These are phyloP conservation scores for Fukomys damarensis DNA, from an alignment of 2,113 vertebrate genomes.

Conservation along the genomic window DNA sequence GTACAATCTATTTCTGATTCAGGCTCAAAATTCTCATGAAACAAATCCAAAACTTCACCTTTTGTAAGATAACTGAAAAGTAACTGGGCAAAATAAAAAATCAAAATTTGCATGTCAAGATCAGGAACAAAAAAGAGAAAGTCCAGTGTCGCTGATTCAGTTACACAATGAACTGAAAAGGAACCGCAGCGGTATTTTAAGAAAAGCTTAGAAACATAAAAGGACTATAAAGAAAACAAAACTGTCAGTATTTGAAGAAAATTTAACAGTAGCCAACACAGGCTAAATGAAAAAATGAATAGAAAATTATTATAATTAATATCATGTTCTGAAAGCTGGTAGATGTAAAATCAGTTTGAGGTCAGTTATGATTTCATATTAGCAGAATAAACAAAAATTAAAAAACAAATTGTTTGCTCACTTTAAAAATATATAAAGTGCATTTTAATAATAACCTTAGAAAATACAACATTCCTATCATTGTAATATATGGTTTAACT, in stretches of 20 bases:
- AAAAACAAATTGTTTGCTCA: neutral
- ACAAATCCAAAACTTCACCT: neutral
- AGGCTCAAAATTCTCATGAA: neutral
- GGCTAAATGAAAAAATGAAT: neutral
- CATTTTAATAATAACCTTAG: neutral
- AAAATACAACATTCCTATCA: neutral
- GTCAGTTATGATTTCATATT: neutral
- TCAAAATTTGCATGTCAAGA: neutral
- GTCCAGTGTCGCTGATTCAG: neutral
- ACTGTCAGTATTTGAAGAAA: neutral
- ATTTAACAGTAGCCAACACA: neutral
- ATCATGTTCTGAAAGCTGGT: neutral
- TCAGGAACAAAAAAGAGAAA: neutral
- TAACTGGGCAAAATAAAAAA: neutral
- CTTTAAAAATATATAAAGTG: neutral
- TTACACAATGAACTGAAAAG: neutral
- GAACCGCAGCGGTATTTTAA: neutral
- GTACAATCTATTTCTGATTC: neutral
- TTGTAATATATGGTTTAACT: neutral
- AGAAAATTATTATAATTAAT: neutral
- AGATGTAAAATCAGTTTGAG: neutral
- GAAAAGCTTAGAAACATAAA: neutral
- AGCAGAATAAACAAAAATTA: neutral
- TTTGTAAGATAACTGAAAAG: neutral
- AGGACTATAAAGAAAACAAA: neutral